These are phyloP conservation scores for Chaetorhynchus papuensis DNA, from an alignment of 2,113 vertebrate genomes.

Conservation along the genomic window DNA sequence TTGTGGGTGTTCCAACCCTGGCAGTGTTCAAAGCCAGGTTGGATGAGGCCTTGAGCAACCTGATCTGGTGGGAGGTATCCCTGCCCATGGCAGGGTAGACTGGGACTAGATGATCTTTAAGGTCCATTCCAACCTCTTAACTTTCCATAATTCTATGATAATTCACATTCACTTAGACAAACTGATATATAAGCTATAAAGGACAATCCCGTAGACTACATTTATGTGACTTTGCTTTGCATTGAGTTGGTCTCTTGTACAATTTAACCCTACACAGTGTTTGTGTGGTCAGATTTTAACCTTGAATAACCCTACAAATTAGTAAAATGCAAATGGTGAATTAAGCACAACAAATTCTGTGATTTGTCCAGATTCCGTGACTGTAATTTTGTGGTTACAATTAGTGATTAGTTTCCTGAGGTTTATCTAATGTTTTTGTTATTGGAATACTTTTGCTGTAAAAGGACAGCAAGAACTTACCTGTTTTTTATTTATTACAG, in stretches of 20 bases:
- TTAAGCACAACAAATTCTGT: background rate
- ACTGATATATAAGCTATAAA: background rate
- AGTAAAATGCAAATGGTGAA: background rate
- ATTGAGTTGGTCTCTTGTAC: background rate
- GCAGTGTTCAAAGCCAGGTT: background rate
- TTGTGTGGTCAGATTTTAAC: background rate
- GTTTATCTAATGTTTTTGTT: background rate
- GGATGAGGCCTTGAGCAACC: background rate
- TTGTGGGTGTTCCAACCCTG: background rate
- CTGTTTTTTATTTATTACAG: background rate
- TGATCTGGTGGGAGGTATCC: background rate
- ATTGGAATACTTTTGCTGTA: background rate
- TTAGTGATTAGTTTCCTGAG: background rate
- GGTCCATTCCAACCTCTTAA: background rate
- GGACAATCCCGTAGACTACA: background rate
- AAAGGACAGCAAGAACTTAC: background rate
- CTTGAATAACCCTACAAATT: background rate
- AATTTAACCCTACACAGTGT: background rate
- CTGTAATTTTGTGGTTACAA: background rate
- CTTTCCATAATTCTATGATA: background rate
- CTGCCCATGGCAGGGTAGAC: rapidly evolving
- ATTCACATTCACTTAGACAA: background rate
- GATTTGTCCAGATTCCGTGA: background rate
- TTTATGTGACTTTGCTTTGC: background rate
- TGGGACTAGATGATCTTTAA: background rate